A percentile compares a stretch with the other conserved stretches of the same genome.
Conservation (phyloP, 2,797 vertebrate species). For the Pelodytes ibericus region DNA sequence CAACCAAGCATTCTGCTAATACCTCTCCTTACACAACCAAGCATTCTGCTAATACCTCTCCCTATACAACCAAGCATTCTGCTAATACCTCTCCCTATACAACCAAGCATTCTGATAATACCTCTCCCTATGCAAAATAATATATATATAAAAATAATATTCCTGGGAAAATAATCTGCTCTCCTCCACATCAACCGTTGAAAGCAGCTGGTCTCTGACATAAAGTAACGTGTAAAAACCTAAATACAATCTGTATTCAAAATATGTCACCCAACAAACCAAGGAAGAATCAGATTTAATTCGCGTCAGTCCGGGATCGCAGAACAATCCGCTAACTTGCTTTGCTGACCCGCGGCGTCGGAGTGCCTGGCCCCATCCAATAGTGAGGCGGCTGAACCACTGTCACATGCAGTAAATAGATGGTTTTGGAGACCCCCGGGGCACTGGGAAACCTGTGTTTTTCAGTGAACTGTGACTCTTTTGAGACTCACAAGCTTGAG, state of each 20-base stretch:
- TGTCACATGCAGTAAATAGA: constrained; percentile 57
- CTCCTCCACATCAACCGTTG: constrained; percentile 9
- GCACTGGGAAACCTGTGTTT: constrained; percentile 75
- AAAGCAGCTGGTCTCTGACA: constrained; percentile 33
- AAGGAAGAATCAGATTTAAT: constrained; percentile 6
- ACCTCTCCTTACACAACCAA: too few relatives aligned
- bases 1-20: too few relatives aligned
- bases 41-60: too few relatives aligned
- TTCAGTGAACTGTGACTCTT: constrained; percentile 75
- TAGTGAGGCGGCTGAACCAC: constrained; percentile 36
- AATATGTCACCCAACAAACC: constrained; percentile 28
- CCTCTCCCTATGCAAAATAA: too few relatives aligned
- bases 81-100: too few relatives aligned
- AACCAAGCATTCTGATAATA: too few relatives aligned
- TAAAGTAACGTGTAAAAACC: constrained; percentile 23
- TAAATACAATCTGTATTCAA: constrained; percentile 41
- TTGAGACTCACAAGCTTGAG: constrained; percentile 72
- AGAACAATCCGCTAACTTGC: constrained; percentile 49
- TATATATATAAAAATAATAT: too few relatives aligned
- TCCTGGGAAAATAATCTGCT: constrained; percentile 14
- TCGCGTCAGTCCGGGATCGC: background rate
- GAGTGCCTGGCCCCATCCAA: constrained; percentile 51
- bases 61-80: too few relatives aligned
- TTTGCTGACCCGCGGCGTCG: constrained; percentile 55
- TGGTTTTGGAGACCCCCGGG: constrained; percentile 70